phyloP scores from a whole-genome alignment of 2,888 invertebrate species.

The Scaptomyza polygonia region DNA sequence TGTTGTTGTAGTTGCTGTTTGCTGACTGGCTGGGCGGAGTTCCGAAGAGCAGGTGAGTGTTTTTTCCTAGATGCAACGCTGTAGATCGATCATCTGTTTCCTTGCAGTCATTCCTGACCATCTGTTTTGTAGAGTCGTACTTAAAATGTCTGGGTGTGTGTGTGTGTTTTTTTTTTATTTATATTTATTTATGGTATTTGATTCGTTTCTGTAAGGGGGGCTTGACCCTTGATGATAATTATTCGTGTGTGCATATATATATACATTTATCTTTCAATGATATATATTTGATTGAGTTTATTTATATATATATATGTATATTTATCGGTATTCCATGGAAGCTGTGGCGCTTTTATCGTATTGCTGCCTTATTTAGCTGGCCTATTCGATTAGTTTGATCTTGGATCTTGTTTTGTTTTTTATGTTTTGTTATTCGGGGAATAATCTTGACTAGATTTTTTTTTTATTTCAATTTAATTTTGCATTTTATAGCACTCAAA shows the following conservation, averaged over 20 bases:
- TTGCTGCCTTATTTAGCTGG: conserved; percentile 31
- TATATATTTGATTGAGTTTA: neutral
- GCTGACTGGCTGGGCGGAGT: conserved; percentile 12
- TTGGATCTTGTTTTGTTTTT: conserved; percentile 35
- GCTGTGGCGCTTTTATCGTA: conserved; percentile 42
- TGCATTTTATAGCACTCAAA: conserved; percentile 75
- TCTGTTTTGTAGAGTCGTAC: conserved; percentile 25
- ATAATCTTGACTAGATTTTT: conserved; percentile 60
- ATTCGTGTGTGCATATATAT: conserved; percentile 6
- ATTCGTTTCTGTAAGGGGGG: neutral
- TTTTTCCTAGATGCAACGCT: conserved; percentile 23
- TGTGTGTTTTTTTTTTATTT: neutral
- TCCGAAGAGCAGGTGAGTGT: neutral
- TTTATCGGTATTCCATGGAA: conserved; percentile 39
- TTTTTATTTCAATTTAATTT: conserved; percentile 24
- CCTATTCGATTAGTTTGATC: conserved; percentile 11
- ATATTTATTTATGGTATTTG: no score
- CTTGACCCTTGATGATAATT: conserved; percentile 13
- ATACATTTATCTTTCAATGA: neutral
- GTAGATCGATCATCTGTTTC: conserved; percentile 29
- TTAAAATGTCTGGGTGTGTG: conserved; percentile 32
- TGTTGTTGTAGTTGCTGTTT: conserved; percentile 31
- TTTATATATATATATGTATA: no score
- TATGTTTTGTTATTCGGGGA: conserved; percentile 22
- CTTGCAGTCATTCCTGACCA: conserved; percentile 37